phyloP scores from a whole-genome alignment of 2,113 vertebrate species.

The Lepus americanus region DNA sequence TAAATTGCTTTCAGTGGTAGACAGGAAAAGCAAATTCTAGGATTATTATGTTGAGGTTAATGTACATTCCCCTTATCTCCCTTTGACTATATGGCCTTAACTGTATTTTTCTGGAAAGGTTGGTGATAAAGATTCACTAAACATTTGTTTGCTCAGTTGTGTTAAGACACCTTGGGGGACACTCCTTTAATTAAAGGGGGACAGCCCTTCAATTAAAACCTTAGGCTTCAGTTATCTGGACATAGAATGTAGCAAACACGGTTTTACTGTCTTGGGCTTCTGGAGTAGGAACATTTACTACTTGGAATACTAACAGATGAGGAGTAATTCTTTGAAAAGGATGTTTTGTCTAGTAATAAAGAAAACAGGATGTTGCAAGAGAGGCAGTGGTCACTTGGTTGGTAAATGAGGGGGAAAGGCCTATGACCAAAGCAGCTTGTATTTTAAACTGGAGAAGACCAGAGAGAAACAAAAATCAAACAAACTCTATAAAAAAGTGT shows the following conservation, averaged over 20 bases:
- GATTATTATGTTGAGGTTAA: not conserved
- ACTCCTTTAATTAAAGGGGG: no score
- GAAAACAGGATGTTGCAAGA: not conserved
- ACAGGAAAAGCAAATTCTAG: not conserved
- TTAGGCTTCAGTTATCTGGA: not conserved
- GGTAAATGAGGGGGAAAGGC: conserved; percentile 1
- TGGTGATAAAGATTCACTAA: not conserved
- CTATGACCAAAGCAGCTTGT: not conserved
- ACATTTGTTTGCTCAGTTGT: not conserved
- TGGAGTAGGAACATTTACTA: not conserved
- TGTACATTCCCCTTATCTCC: not conserved
- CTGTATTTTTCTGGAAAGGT: not conserved
- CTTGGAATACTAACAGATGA: not conserved
- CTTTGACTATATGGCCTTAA: not conserved
- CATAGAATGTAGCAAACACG: not conserved
- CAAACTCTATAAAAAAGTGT: not conserved
- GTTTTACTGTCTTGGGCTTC: not conserved
- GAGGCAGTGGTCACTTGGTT: not conserved
- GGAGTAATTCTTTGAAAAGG: not conserved
- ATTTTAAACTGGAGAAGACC: conserved; percentile 13
- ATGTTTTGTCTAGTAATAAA: not conserved
- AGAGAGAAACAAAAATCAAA: not conserved
- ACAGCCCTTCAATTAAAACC: not conserved
- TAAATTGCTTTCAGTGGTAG: not conserved
- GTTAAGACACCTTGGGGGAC: not conserved